Evolutionary conservation across 2,113 vertebrate genomes (phyloP).

Genomic region (Xenotilapia longispinis): DNA sequence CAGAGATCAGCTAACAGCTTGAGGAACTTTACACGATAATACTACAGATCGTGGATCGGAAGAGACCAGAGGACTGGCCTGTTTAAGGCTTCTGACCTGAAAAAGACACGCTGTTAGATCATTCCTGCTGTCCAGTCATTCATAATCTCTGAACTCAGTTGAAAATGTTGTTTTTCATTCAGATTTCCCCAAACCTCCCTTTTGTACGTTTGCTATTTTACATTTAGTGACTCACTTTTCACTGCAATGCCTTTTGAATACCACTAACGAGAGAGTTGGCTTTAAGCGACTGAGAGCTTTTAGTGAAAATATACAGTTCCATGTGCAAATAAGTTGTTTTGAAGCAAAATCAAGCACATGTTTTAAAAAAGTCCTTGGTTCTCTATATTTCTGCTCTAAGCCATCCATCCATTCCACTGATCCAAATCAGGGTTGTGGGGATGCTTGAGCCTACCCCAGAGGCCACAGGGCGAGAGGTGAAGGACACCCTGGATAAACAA

Average conservation of each 20-base stretch:
- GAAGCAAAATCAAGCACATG: not conserved
- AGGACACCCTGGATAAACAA: not conserved
- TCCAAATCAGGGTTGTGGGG: not conserved
- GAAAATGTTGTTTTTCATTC: not conserved
- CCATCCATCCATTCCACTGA: not conserved
- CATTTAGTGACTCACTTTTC: not conserved
- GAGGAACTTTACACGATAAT: not conserved
- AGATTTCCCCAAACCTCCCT: not conserved
- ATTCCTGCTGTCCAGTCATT: not conserved
- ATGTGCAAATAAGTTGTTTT: not conserved
- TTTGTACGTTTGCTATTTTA: not conserved
- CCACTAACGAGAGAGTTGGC: not conserved
- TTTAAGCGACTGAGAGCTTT: not conserved
- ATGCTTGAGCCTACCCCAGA: not conserved
- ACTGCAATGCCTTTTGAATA: not conserved
- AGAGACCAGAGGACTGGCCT: not conserved
- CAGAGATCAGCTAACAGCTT: not conserved
- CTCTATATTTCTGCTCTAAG: not conserved
- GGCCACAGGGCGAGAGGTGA: not conserved
- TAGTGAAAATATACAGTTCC: not conserved
- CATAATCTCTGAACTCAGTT: not conserved
- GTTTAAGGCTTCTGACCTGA: not conserved
- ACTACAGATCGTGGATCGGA: accelerated
- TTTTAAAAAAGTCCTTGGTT: not conserved
- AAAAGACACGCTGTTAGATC: not conserved